Evolutionary conservation across 2,797 vertebrate genomes (phyloP), one percentile per base, ranked within the genome.

Genomic region (Carapus acus): DNA sequence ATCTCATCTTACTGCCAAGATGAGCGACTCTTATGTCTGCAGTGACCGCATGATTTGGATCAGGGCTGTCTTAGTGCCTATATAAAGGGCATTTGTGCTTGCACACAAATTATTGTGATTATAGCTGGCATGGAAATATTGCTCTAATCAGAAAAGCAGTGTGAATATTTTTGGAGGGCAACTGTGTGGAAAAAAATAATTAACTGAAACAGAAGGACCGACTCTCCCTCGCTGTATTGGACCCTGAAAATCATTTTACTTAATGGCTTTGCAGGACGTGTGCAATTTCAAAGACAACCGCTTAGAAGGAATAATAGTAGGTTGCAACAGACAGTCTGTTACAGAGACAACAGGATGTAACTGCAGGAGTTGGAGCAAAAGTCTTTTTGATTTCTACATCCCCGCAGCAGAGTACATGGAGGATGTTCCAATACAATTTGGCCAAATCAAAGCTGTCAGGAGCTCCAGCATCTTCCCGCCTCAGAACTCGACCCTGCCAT

Each of bases 221-320:
- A 15, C 14, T 15, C n/a, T 50, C 9, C 24, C 24, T 27, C 23
- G 36, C 27, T 39, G 36, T 19, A 40, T 50, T 33, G 18, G 19
- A 15, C 13, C 6, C 20, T 14, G 7, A 17, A 54, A 8, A 19
- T 54, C 1, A 48, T 43, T 15, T 13, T 31, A 38, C 40, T 51
- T 22, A 41, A 89, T 90, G 88, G 88, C 88, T 77, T 81, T 90
- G 42, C 79, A 89, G 70, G 85, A 89, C 15, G 42, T 89, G 7
- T 89, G 86, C 48, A 63, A 75, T 43, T 77, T 83, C 58, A 54
- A 69, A 36, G 63, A 76, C 34, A 4, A 45, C 4, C 69, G 60
- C 62, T 16, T 56, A 33, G 71, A 81, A 17, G 49, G 19, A 31
- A 7, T 16, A 8, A 55, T 43, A 8, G 1, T 37, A 8, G 49